These are phyloP conservation scores for Fulmarus glacialis DNA, from an alignment of 2,113 vertebrate genomes.

Conservation along the genomic window DNA sequence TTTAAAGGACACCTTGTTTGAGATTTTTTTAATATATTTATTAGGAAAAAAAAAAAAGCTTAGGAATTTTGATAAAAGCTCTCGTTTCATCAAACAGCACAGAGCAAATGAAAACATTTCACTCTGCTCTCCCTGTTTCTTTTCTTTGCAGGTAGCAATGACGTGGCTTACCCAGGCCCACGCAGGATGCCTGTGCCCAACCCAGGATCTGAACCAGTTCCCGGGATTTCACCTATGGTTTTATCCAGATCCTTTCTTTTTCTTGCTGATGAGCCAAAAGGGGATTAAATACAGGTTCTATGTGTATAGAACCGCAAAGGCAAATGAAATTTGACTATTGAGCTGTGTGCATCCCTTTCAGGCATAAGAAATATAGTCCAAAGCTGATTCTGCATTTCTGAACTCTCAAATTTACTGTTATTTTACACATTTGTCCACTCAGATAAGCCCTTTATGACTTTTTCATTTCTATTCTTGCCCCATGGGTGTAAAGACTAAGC, in stretches of 20 bases:
- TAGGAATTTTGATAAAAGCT: not conserved
- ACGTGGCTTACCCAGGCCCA: not conserved
- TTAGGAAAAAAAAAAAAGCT: not conserved
- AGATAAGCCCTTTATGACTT: not conserved
- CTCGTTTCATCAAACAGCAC: not conserved
- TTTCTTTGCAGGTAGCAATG: not conserved
- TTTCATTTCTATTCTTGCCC: not conserved
- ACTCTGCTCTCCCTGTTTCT: not conserved
- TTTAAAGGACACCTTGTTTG: not conserved
- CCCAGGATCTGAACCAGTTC: not conserved
- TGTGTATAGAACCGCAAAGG: not conserved
- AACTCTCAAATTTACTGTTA: not conserved
- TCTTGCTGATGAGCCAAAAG: not conserved
- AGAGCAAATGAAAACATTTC: not conserved
- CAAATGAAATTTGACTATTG: not conserved
- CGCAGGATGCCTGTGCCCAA: not conserved
- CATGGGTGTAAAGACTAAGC: not conserved
- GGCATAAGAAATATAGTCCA: not conserved
- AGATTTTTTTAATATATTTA: not conserved
- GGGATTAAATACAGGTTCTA: not conserved
- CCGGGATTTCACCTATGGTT: not conserved
- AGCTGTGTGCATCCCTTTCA: not conserved
- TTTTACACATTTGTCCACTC: not conserved
- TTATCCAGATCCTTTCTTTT: not conserved
- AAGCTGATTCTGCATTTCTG: not conserved